Conservation (phyloP, 2,797 vertebrate species). For the Liparis tanakae region DNA sequence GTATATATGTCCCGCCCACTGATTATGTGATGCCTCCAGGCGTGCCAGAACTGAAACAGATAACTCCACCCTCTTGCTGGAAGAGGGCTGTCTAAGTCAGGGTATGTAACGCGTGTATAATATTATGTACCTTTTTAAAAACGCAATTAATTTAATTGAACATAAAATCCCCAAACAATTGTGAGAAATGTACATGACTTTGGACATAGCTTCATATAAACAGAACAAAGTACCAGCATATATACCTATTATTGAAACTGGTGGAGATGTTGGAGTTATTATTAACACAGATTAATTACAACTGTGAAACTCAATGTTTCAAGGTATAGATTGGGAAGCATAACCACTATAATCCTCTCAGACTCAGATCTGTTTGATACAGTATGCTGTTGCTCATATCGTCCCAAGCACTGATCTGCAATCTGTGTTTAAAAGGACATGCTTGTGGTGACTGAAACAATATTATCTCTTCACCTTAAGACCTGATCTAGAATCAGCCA, state of each 20-base stretch:
- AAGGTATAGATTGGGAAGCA: constrained; percentile 4
- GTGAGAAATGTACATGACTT: neutral
- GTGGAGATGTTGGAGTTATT: neutral
- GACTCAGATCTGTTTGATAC: constrained; percentile 32
- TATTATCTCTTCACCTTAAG: constrained; percentile 52
- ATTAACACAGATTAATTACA: constrained; percentile 1
- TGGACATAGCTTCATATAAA: neutral
- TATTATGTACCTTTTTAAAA: no score
- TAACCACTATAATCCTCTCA: constrained; percentile 36
- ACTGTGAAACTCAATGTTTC: neutral
- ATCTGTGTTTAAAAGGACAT: constrained; percentile 47
- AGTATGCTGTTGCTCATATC: constrained; percentile 7
- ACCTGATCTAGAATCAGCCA: constrained; percentile 51
- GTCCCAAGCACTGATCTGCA: constrained; percentile 30
- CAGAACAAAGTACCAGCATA: neutral
- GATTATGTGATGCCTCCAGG: no score
- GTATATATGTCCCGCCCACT: no score
- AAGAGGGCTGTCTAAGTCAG: no score
- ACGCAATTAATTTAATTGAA: no score
- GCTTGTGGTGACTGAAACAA: constrained; percentile 50
- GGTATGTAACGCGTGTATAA: no score
- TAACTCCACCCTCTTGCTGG: no score
- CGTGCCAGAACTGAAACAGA: no score
- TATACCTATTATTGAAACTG: neutral
- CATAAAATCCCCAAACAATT: neutral